phyloP scores from a whole-genome alignment of 2,888 invertebrate genomes.

The Apoderus coryli region DNA sequence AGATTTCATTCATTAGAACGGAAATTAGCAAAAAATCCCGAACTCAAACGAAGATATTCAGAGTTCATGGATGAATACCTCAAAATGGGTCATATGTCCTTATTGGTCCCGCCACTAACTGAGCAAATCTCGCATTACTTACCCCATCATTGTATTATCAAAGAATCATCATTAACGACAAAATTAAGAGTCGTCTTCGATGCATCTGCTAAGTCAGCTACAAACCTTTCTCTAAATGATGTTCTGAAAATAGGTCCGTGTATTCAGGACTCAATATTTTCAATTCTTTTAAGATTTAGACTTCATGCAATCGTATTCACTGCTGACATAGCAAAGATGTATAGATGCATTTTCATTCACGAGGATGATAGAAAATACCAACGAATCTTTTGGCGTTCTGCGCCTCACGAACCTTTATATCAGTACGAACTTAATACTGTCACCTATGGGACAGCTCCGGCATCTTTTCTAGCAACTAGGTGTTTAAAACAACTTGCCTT shows the following conservation, averaged over 20 bases:
- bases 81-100: no score
- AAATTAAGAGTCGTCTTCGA: conserved; percentile 1
- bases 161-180: no score
- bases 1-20: no score
- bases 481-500: conserved; percentile 4
- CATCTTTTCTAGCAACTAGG: conserved; percentile 5
- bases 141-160: no score
- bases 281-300: conserved; percentile 5
- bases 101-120: no score
- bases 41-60: no score
- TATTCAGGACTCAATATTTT: conserved; percentile 1
- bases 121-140: no score
- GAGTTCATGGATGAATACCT: no score
- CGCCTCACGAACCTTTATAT: neutral
- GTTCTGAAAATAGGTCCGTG: conserved; percentile 4
- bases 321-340: conserved; percentile 9
- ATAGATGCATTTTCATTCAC: conserved; percentile 6
- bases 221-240: conserved; percentile 5
- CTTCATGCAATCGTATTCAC: conserved; percentile 4
- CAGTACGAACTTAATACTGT: neutral
- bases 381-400: conserved; percentile 7
- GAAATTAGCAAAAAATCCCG: no score
- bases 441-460: neutral
- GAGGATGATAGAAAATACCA: conserved; percentile 4
- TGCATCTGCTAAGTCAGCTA: neutral